Evolutionary conservation across 2,113 vertebrate species (phyloP).

Genomic region (Paraplagusia blochii): DNA sequence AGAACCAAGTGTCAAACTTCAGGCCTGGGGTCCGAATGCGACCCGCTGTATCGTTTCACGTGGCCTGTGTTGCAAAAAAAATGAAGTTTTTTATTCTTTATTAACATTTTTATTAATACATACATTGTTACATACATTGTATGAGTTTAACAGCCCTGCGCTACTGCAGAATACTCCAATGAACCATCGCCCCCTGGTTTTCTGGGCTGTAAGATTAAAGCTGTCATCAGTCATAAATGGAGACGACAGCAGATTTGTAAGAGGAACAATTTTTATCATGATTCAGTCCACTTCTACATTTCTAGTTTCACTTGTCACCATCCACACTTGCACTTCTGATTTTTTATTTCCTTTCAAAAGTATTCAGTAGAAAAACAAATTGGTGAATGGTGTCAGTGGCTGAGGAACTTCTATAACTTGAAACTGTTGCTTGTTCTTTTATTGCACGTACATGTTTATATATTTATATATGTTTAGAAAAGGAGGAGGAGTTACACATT

Average conservation of each 20-base stretch:
- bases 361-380: not conserved
- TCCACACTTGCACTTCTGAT: slow-evolving; percentile 27
- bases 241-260: slow-evolving; percentile 14
- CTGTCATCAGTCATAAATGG: slow-evolving; percentile 30
- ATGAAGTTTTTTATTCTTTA: too few relatives aligned
- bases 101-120: too few relatives aligned
- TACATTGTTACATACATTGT: too few relatives aligned
- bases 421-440: too few relatives aligned
- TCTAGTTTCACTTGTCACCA: slow-evolving; percentile 30
- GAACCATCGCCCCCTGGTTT: slow-evolving; percentile 15
- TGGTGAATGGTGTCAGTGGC: not conserved
- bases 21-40: too few relatives aligned
- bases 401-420: not conserved
- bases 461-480: not conserved
- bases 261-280: slow-evolving; percentile 36
- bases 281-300: slow-evolving; percentile 48
- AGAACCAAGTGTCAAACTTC: too few relatives aligned
- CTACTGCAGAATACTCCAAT: too few relatives aligned
- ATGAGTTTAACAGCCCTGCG: too few relatives aligned
- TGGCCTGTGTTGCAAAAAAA: too few relatives aligned
- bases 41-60: too few relatives aligned
- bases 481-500: too few relatives aligned
- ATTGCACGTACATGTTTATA: not conserved
- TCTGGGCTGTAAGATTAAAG: slow-evolving; percentile 3
- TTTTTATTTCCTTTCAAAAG: slow-evolving; percentile 38